These are phyloP conservation scores for Morone saxatilis DNA, from an alignment of 2,113 vertebrate species.

Conservation along the genomic window DNA sequence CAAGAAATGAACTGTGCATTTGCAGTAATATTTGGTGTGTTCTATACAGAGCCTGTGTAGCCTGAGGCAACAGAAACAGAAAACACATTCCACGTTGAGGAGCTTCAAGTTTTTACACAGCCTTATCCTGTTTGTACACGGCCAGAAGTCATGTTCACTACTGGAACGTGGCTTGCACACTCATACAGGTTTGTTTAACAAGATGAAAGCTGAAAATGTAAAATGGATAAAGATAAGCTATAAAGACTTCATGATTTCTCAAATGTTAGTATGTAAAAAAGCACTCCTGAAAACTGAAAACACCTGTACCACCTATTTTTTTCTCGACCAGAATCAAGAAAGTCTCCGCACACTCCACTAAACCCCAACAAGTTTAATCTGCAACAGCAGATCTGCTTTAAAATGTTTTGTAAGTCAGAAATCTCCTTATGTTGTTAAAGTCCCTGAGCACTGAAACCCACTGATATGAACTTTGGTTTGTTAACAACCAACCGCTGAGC, in stretches of 20 bases:
- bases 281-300: no score
- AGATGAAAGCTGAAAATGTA: background rate
- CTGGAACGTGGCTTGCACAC: background rate
- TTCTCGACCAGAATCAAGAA: background rate
- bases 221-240: no score
- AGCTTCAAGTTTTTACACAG: conserved; percentile 70
- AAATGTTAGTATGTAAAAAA: no score
- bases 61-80: conserved; percentile 60
- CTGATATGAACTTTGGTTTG: conserved; percentile 51
- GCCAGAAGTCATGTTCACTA: background rate
- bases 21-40: background rate
- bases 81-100: conserved; percentile 66
- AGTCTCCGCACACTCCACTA: background rate
- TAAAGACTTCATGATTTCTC: no score
- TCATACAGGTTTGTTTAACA: background rate
- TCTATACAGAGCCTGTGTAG: background rate
- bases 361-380: conserved; percentile 38
- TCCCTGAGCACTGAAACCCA: conserved; percentile 18
- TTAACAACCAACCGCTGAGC: background rate
- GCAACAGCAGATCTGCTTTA: conserved; percentile 38
- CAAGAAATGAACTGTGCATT: background rate
- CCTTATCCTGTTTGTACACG: conserved; percentile 52
- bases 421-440: conserved; percentile 58
- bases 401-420: conserved; percentile 48
- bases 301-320: no score